Evolutionary conservation across 2,797 vertebrate species (phyloP), one percentile per base, ranked within the genome.

Genomic region (Rachycentron canadum): DNA sequence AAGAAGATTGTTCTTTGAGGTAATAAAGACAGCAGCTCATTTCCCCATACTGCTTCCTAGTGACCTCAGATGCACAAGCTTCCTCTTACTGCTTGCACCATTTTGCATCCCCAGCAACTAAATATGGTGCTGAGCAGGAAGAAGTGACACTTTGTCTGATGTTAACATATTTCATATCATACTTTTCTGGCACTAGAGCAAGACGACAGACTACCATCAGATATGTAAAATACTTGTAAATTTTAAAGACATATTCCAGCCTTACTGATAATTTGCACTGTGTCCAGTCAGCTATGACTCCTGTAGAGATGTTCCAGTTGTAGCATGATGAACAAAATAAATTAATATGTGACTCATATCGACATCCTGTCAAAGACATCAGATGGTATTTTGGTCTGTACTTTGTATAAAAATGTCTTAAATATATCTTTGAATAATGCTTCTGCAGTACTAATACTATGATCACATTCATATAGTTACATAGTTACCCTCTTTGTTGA

Each of bases 41-140:
- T 86, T 89, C 64, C 88, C 78, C 28, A 47, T 78, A 81, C 23
- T 36, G 53, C 66, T 83, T 84, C 65, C 69, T 38, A 19, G 60
- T 88, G 72, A 83, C 75, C 60, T 81, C 47, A 34, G 66, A 55
- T 73, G 82, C 45, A 62, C 36, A 69, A 30, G 41, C 79, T 76
- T 92, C 81, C 85, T 88, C 83, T 84, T 86, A 71, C 76, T 53
- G 59, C 62, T 23, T 80, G 52, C 81, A 65, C 45, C 57, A 58
- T 66, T 87, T 86, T 86, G 72, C 77, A 82, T 85, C 80, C 76
- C 52, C 49, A 21, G 69, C 63, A 57, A 34, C 59, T 49, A 57
- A 43, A 69, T 4, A 26, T 43, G 59, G 66, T 53, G 61, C 34
- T 41, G 3, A 56, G 13, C 47, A 74, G 55, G 49, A 83, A 28